Evolutionary conservation across 2,888 invertebrate genomes (phyloP), one percentile per base, ranked within the genome.

Genomic region (Melinaea menophilus): DNA sequence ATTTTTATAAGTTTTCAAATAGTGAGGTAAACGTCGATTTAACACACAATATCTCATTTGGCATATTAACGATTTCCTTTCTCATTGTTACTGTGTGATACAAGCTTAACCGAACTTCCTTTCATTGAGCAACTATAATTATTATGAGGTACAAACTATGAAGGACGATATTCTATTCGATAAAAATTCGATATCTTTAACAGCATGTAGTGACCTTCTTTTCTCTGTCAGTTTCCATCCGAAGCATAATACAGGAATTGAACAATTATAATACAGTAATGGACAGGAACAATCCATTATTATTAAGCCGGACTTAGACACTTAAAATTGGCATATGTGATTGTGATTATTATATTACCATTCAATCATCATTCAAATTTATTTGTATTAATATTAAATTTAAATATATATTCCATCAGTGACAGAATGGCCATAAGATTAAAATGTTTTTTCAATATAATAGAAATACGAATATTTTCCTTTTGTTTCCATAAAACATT

Each of bases 111-210:
- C 67, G 55, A 46, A 69, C 75, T 78, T 81, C 81, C 81, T 80
- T 69, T 75, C 80, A 79, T 81, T 82, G 76, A 78, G 76, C 73
- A 79, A 79, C 72, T 63, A 62, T 68, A 64, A 65, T 71, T 67
- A 62, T 9, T 41, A 3, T 9, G 41, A 41, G 3, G 1, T 41
- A 41, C 3, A 67, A 69, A 71, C 77, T 76, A 65, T 69, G 69
- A 71, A 77, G 75, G 78, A 74, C 73, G 73, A 71, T 63, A 59
- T 61, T 62, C 60, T 59, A 54, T 9, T 51, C 51, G 31, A 48
- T 54, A 45, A 33, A 22, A 11, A 46, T 45, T 51, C 48, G 13
- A 11, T 41, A 33, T 31, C 41, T 35, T 51, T 59, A 46, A 56
- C 59, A 60, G 62, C 35, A 54, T 59, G 65, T 63, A 51, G 13